Evolutionary conservation across 2,888 invertebrate genomes (phyloP).

Genomic region (Acleris sparsana): DNA sequence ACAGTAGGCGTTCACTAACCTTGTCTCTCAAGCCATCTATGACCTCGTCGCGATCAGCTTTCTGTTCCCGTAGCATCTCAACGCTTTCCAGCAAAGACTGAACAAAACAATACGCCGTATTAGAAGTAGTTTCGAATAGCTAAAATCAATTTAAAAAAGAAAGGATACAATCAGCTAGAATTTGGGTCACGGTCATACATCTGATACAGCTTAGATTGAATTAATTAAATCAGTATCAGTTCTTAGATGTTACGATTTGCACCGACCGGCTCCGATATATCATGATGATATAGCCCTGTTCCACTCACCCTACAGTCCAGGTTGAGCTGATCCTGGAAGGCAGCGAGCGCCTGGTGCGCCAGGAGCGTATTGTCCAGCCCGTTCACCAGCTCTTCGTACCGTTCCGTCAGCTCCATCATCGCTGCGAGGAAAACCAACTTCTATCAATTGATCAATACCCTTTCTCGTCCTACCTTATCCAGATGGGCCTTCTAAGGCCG

Average conservation of each 20-base stretch:
- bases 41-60: conserved; percentile 71
- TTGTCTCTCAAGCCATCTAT: conserved; percentile 68
- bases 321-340: conserved; percentile 51
- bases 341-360: conserved; percentile 51
- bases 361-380: conserved; percentile 55
- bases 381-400: conserved; percentile 52
- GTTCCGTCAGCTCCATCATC: conserved; percentile 61
- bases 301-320: conserved; percentile 55
- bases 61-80: conserved; percentile 69
- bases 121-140: no score
- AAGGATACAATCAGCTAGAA: no score
- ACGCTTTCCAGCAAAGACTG: conserved; percentile 61
- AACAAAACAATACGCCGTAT: no score
- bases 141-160: no score
- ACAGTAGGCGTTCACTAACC: conserved; percentile 44
- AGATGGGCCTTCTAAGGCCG: no score
- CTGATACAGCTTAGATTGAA: no score
- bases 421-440: conserved; percentile 46
- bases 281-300: no score
- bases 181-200: no score
- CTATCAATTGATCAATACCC: neutral
- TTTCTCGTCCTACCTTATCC: no score
- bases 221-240: no score
- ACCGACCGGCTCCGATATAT: no score
- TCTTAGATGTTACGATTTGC: no score